Evolutionary conservation across 2,797 vertebrate species (phyloP), one percentile per base, ranked within the genome.

Genomic region (Xenentodon cancila): DNA sequence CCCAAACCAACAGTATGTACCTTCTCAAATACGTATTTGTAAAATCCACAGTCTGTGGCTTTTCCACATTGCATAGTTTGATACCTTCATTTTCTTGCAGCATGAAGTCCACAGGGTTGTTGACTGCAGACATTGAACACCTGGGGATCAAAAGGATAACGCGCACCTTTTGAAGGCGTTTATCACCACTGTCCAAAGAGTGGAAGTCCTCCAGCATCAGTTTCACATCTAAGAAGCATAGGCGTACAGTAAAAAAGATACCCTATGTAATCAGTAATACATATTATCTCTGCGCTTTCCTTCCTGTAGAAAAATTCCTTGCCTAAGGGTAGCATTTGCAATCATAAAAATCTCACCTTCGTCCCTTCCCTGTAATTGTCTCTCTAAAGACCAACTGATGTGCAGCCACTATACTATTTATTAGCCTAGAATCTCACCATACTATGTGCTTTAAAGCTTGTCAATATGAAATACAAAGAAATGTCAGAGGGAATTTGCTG

Each of bases 201-300:
- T 82, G 89, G 70, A 98, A 95, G 55, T 86, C 81, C 57, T 94
- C 93, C 1, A 25, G 60, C 49, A 98, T 91, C 67, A 97, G 84
- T 64, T 86, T 92, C 87, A 96, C 93, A 86, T 97, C 97, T 97
- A 81, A 51, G 71, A 61, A 73, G 58, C 64, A 75, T 7, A 53
- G 48, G 74, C 32, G 69, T 6, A 27, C 25, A 80, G 34, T 53
- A 40, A 27, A 68, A n/a, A 61, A n/a, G 4, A 49, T 37, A 52
- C 48, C 5, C 13, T 8, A 42, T 17, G 43, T 9, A 12, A 60
- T 58, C 48, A 66, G 13, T 73, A 43, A 64, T 34, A 59, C 44
- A 78, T 15, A 53, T 70, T 58, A 47, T 27, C 59, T 60, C 20
- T 42, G n/a, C 49, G 18, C 25, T 68, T 25, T 40, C 53, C 60